Evolutionary conservation across 1,140 invertebrate genomes (phyloP).

Genomic region (Lepidurus apus): DNA sequence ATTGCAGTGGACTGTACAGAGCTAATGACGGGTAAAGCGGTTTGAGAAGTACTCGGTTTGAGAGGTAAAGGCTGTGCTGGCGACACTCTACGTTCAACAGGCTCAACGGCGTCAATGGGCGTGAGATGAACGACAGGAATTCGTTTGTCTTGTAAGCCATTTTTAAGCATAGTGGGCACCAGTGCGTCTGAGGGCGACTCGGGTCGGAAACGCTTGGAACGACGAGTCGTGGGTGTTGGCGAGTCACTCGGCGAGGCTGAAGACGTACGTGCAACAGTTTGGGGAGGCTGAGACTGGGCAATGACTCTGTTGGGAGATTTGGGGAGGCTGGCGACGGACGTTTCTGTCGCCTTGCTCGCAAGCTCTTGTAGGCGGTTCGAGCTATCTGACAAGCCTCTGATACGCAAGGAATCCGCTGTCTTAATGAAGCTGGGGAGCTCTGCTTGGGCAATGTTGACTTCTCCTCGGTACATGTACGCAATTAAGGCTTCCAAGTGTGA

Average conservation of each 20-base stretch:
- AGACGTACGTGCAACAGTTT: background rate
- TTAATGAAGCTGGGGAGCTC: conserved; percentile 68
- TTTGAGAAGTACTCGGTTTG: background rate
- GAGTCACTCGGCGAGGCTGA: background rate
- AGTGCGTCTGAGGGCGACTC: background rate
- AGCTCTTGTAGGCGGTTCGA: background rate
- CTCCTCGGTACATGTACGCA: conserved; percentile 56
- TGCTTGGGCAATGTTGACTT: conserved; percentile 71
- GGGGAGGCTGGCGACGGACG: background rate
- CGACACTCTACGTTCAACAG: background rate
- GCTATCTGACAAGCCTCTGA: conserved; percentile 57
- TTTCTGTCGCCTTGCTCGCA: background rate
- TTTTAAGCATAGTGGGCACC: background rate
- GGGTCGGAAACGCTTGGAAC: background rate
- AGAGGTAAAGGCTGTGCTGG: background rate
- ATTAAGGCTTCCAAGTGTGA: conserved; percentile 57
- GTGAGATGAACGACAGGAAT: background rate
- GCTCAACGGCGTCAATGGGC: background rate
- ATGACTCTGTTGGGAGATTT: background rate
- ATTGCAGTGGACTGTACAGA: background rate
- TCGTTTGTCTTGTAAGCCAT: background rate
- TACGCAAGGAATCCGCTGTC: conserved; percentile 73
- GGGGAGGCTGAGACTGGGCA: background rate
- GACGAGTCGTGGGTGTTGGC: background rate
- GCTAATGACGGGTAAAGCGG: background rate